Percentiles rank a stretch among this genome's conserved stretches.
Conservation (phyloP, 2,113 vertebrate genomes). For the Bos javanicus region DNA sequence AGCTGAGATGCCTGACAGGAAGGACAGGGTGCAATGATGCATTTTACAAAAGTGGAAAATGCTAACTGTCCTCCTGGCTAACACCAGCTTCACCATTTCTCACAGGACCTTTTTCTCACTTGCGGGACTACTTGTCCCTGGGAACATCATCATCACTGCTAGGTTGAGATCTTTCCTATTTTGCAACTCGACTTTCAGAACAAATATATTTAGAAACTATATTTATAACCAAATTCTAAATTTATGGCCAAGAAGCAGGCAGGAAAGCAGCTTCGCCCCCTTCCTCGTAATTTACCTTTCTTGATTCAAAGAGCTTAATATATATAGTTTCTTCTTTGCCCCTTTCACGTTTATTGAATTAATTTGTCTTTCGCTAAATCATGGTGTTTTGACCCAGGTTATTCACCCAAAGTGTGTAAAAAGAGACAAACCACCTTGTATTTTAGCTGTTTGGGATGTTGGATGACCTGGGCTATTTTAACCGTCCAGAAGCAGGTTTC, state of each 20-base stretch:
- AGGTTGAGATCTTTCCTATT: neutral
- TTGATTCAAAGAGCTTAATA: conserved; percentile 16
- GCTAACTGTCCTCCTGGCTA: neutral
- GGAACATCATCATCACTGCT: neutral
- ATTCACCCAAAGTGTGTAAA: neutral
- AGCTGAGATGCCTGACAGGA: neutral
- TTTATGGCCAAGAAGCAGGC: neutral
- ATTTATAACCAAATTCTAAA: conserved; percentile 40
- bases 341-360: neutral
- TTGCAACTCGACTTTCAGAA: neutral
- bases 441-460: neutral
- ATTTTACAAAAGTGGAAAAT: neutral
- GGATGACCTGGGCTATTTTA: neutral
- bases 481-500: neutral
- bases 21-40: neutral
- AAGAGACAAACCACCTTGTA: neutral
- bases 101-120: neutral
- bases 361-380: neutral
- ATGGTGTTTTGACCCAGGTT: neutral
- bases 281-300: neutral
- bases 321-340: neutral
- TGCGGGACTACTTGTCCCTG: neutral
- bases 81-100: neutral
- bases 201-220: conserved; percentile 40
- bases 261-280: neutral